Evolutionary conservation across 2,797 vertebrate species (phyloP), one percentile per base, ranked within the genome.

Genomic region (Anisognathus igniventris): DNA sequence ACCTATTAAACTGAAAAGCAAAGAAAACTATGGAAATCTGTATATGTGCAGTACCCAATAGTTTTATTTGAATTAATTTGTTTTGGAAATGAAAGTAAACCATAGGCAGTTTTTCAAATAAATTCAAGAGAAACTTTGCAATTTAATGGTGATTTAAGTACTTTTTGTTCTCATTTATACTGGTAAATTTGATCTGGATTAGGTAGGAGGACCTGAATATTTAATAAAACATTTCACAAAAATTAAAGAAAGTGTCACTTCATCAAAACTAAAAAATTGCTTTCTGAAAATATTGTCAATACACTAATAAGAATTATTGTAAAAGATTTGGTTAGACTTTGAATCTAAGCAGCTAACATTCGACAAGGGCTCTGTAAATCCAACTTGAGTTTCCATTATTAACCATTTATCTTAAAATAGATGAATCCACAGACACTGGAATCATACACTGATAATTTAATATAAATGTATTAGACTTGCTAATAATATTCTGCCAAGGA

Each of bases 361-460:
- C 37, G 15, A 65, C 61, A 53, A 74, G 42, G 60, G n/a, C 30
- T 77, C 30, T 70, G n/a, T 86, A 94, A 96, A 96, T 47, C 61
- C 31, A 65, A 28, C 51, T 75, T 88, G 65, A 54, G 58, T 68
- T 93, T 53, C 64, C 88, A 81, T 95, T 83, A 90, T 75, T 90
- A 76, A 74, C 8, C 21, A 91, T 91, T 93, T 88, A 95, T 94
- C 81, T 95, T 92, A 87, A 39, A 84, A 79, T 3, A 78, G 88
- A 93, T 76, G 53, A 86, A 93, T 90, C 50, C 86, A 57, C 88
- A 89, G 92, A 78, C 76, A 62, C 48, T 19, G 79, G 66, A 95
- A 88, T 95, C 44, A 54, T 87, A 88, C n/a, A 39, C 40, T 39
- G 57, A 84, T 91, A 92, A 79, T 76, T 58, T 83, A 88, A 90